Conservation (phyloP, 2,113 vertebrate species). For the Dipodomys merriami region DNA sequence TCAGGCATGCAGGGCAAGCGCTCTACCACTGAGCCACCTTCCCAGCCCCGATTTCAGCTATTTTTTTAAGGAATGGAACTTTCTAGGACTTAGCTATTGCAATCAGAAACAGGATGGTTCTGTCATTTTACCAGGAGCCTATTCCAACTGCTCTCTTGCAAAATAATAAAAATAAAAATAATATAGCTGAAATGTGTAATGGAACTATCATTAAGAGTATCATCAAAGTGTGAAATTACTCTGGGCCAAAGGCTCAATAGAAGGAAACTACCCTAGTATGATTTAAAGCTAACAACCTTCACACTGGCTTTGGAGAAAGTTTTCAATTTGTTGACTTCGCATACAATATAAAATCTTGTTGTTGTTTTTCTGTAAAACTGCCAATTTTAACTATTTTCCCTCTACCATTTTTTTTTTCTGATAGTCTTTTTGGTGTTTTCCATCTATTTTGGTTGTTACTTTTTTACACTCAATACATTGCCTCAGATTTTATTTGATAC, state of each 20-base stretch:
- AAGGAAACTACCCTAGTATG: background rate
- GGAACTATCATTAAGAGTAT: background rate
- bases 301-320: background rate
- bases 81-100: conserved; percentile 53
- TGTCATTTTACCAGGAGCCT: background rate
- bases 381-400: background rate
- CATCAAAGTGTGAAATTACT: background rate
- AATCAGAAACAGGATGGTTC: conserved; percentile 62
- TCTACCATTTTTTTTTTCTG: background rate
- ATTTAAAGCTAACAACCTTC: background rate
- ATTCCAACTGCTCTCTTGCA: background rate
- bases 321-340: background rate
- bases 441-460: background rate
- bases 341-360: background rate
- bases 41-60: too few relatives aligned
- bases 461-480: background rate
- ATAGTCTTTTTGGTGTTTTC: background rate
- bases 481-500: background rate
- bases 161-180: background rate
- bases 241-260: background rate
- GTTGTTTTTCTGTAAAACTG: background rate
- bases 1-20: too few relatives aligned
- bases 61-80: conserved; percentile 76
- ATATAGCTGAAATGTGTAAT: background rate
- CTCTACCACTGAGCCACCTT: too few relatives aligned